Evolutionary conservation across 2,888 invertebrate genomes (phyloP), one percentile per base, ranked within the genome.

Genomic region (Mesorhabditis spiculigera): DNA sequence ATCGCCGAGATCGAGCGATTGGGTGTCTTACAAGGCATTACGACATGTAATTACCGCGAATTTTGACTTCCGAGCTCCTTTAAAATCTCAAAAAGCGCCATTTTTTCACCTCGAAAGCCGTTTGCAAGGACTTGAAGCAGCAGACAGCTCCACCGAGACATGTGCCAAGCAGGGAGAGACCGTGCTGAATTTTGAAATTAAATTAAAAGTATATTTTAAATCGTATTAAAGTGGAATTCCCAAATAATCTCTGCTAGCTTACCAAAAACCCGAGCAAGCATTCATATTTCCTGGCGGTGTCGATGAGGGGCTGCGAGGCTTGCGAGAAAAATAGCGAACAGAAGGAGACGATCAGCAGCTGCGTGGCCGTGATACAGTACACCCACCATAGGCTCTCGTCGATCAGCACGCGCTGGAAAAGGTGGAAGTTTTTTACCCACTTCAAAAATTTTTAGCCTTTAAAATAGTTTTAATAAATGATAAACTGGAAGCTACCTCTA

Each of bases 161-260:
- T 61, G 71, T 66, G 10, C 62, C 61, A 45, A 72, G 71, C 63
- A 78, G 73, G n/a, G 74, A 61, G 8, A 67, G 16, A 3, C 69
- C 71, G 68, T 78, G 78, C 78, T 78, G 70, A 68, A 75, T n/a
- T n/a, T n/a, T n/a, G n/a, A n/a, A n/a, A n/a, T 13, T 13, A 45
- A 45, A 45, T 50, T 42, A 63, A 10, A 5, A 4, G 63, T 66
- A 13, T 63, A 45, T 43, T 8, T 10, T n/a, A 28, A n/a, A 16
- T 5, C 45, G 4, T 41, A 28, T 44, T 4, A 28, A 43, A 13
- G 16, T 8, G 65, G n/a, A n/a, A n/a, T 41, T 66, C 10, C 41
- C 16, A 43, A 6, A 43, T 10, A 6, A 41, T 16, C 41, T 41
- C 8, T 43, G 5, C 5, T 43, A 0, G 71, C 74, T 73, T 42